These are phyloP conservation scores for Microctonus brassicae DNA, from an alignment of 2,888 invertebrate genomes.

Conservation along the genomic window DNA sequence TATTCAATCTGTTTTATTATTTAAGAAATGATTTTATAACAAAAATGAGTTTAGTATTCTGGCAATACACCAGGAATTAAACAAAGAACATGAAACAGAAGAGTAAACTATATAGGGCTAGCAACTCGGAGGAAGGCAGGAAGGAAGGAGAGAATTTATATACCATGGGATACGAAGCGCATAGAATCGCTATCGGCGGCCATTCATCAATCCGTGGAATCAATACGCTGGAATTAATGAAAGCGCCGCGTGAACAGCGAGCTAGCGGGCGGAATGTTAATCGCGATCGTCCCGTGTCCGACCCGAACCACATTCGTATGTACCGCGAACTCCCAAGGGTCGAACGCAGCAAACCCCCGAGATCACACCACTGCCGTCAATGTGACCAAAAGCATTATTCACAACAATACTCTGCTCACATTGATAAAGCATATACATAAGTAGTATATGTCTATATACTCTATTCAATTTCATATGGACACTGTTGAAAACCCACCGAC, in stretches of 20 bases:
- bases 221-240: conserved; percentile 71
- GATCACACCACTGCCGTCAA: conserved; percentile 31
- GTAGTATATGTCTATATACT: conserved; percentile 33
- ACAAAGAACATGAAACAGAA: conserved; percentile 11
- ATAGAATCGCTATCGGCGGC: conserved; percentile 69
- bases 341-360: conserved; percentile 45
- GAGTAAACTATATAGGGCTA: conserved; percentile 27
- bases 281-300: conserved; percentile 68
- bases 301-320: conserved; percentile 60
- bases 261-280: conserved; percentile 70
- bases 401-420: conserved; percentile 49
- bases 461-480: not conserved
- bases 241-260: conserved; percentile 69
- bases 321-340: conserved; percentile 64
- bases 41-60: not conserved
- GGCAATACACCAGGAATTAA: not conserved
- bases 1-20: not conserved
- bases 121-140: conserved; percentile 23
- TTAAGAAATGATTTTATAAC: not conserved
- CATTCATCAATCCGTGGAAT: conserved; percentile 70
- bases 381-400: conserved; percentile 46
- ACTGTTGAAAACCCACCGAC: not conserved
- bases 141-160: conserved; percentile 45
- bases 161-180: conserved; percentile 55
- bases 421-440: conserved; percentile 46